A percentile compares a stretch with the other conserved stretches of the same genome.
phyloP scores from a whole-genome alignment of 2,797 vertebrate species.

The Lacerta viridis region DNA sequence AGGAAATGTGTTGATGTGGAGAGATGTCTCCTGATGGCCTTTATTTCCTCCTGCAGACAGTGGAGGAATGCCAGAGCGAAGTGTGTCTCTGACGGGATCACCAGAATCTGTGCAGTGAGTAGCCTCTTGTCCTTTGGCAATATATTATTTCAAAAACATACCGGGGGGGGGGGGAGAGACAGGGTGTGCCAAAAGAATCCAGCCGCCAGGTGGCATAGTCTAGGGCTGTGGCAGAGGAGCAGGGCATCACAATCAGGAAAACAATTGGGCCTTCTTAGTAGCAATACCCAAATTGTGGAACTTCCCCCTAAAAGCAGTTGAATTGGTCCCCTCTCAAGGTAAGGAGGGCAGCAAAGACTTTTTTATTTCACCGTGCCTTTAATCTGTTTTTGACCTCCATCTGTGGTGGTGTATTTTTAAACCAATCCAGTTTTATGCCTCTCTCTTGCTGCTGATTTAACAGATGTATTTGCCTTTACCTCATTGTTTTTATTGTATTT shows the following conservation, averaged over 20 bases:
- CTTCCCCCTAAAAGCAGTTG: background rate
- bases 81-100: slow-evolving; percentile 91
- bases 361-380: background rate
- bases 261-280: background rate
- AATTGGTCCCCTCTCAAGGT: background rate
- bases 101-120: slow-evolving; percentile 88
- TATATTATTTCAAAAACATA: background rate
- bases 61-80: slow-evolving; percentile 90
- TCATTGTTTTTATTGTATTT: background rate
- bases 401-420: background rate
- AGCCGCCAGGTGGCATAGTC: background rate
- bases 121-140: background rate
- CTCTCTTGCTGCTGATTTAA: background rate
- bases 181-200: background rate
- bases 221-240: background rate
- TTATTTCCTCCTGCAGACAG: slow-evolving; percentile 82
- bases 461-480: slow-evolving; percentile 2
- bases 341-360: background rate
- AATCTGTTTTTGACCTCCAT: background rate
- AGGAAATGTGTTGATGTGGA: background rate
- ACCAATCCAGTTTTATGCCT: background rate
- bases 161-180: no score
- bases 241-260: background rate
- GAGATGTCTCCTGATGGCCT: background rate
- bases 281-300: background rate